Evolutionary conservation across 2,888 invertebrate genomes (phyloP), one percentile per base, ranked within the genome.

Genomic region (Sinopyrophorus schimmeli): DNA sequence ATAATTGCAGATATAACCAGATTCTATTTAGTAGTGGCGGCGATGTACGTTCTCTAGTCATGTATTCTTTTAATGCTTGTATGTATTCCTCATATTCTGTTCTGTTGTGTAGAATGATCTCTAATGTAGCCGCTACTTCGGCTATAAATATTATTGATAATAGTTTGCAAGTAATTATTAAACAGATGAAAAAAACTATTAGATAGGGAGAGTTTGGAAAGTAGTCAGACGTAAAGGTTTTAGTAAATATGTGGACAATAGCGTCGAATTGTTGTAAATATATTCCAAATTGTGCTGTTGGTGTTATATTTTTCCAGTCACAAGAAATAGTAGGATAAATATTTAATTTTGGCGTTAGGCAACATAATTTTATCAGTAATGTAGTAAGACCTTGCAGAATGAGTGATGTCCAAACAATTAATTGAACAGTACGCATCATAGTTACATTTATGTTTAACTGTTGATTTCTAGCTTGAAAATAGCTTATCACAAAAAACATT

Each of bases 381-480:
- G 32, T 34, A 14, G 47, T 39, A 0, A 57, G 14, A 10, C 32
- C 16, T 2, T 38, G 38, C 1, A 40, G 27, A 1, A 17, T 30
- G 6, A 56, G 21, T 3, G 30, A 41, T 10, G 42, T 12, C 48
- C 47, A 48, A 1, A 47, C 47, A 7, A 54, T 14, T 11, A 47
- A 17, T 30, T 40, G 48, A 5, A 47, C 10, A 0, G 49, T 49
- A 7, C 55, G 35, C 40, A 55, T 55, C 1, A 44, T 20, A n/a
- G 47, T 42, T 3, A 57, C 53, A 32, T 59, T 61, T 9, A 59
- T 54, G 38, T 60, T 55, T 5, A 61, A 38, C 26, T 60, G 57
- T 18, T 51, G 43, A 17, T 41, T 53, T 17, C 18, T 42, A 1
- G 16, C 27, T 3, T 41, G 42, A 9, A 61, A 7, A 20, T 42